phyloP scores from a whole-genome alignment of 2,888 invertebrate species.

The Elmis aenea region DNA sequence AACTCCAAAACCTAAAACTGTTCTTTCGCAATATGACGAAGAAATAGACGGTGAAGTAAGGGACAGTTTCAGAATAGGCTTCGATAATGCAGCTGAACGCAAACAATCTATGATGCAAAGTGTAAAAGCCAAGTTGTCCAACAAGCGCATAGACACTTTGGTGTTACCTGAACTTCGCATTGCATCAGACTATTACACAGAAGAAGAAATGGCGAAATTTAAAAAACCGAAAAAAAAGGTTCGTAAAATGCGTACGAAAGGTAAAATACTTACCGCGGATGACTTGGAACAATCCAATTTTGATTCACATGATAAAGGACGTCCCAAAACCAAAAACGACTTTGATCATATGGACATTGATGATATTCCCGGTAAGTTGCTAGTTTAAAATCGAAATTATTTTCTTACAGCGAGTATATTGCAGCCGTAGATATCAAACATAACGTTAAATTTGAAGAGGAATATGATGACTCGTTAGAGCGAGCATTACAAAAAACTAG shows the following conservation, averaged over 20 bases:
- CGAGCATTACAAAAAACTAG: slow-evolving; percentile 54
- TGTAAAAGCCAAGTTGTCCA: slow-evolving; percentile 57
- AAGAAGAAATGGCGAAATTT: slow-evolving; percentile 81
- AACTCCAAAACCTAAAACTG: slow-evolving; percentile 57
- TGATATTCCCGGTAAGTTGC: slow-evolving; percentile 55
- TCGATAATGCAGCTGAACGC: slow-evolving; percentile 53
- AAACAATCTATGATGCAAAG: slow-evolving; percentile 48
- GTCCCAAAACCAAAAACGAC: slow-evolving; percentile 32
- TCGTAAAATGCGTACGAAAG: slow-evolving; percentile 62
- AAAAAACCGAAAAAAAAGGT: slow-evolving; percentile 81
- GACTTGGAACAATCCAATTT: slow-evolving; percentile 51
- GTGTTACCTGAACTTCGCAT: slow-evolving; percentile 60
- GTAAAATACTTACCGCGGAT: slow-evolving; percentile 62
- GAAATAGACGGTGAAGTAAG: slow-evolving; percentile 74
- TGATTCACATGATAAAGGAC: slow-evolving; percentile 32
- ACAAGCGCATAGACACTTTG: slow-evolving; percentile 71
- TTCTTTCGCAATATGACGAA: slow-evolving; percentile 92
- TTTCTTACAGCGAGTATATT: too few species aligned
- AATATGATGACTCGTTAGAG: slow-evolving; percentile 52
- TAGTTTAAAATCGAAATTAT: too few species aligned
- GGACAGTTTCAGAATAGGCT: slow-evolving; percentile 72
- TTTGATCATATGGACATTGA: slow-evolving; percentile 51
- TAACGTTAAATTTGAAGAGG: slow-evolving; percentile 58
- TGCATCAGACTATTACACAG: slow-evolving; percentile 85
- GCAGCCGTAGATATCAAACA: too few species aligned